Conservation (phyloP, 2,797 vertebrate species). For the Chiroxiphia lanceolata region DNA sequence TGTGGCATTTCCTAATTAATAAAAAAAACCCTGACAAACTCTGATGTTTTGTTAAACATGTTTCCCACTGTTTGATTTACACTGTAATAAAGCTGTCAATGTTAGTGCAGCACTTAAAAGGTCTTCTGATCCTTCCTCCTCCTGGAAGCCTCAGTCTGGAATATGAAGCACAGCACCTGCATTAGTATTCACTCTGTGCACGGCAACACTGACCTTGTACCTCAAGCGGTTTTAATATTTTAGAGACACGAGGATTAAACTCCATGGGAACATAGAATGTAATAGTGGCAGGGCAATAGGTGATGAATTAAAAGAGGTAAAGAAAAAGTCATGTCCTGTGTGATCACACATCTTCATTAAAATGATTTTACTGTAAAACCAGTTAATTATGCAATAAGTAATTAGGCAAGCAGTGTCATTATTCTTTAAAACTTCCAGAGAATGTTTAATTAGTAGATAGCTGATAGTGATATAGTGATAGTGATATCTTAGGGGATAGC, state of each 20-base stretch:
- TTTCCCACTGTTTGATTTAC: slow-evolving; percentile 1
- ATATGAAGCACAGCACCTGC: neutral
- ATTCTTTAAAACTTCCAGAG: neutral
- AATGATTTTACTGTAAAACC: neutral
- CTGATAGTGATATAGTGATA: neutral
- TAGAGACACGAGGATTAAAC: neutral
- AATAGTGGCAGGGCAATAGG: neutral
- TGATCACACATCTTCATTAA: neutral
- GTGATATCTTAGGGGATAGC: neutral
- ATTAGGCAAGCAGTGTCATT: neutral
- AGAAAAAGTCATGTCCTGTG: neutral
- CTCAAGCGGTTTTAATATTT: slow-evolving; percentile 20
- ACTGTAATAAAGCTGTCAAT: neutral
- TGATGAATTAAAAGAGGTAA: neutral
- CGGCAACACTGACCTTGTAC: neutral
- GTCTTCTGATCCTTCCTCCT: neutral
- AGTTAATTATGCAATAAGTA: neutral
- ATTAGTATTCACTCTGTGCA: neutral
- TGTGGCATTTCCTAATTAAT: neutral
- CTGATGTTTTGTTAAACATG: neutral
- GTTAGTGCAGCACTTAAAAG: neutral
- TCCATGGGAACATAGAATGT: slow-evolving; percentile 24
- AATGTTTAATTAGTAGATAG: neutral
- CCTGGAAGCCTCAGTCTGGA: neutral
- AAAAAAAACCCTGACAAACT: fast-evolving